Base-by-base conservation (phyloP, 2,113 vertebrate species). In the Speoplatyrhinus poulsoni region DNA sequence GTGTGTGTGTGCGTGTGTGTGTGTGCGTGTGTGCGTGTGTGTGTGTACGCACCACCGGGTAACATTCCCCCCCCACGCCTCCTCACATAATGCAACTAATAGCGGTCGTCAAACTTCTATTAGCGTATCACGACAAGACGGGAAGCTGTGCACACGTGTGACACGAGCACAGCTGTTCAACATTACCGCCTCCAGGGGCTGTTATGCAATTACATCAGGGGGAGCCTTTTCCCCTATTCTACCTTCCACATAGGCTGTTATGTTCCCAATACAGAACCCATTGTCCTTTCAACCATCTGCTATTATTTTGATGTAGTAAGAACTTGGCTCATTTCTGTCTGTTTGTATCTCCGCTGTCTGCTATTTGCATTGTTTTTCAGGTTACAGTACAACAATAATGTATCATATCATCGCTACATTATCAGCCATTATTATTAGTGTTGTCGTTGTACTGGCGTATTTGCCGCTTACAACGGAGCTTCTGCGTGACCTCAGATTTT, bases 91-190 rank as follows among this genome's bases (percentile, higher is more conserved):
- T 17, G 12, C 16, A 1, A 8, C 8, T 62, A 1, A 12, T 6
- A 7, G 16, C 16, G 12, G 9, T 50, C 49, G 46, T 19, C 12
- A 3, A 12, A n/a, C 46, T 33, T n/a, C 17, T 6, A n/a, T 57
- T 68, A 49, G 17, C 33, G 13, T 15, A 58, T 63, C 8, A 56
- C 11, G 49, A 19, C 36, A n/a, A 12, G 12, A 17, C 17, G 46
- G 17, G 53, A 33, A n/a, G 15, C 7, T 1, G 33, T 70, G 74
- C 48, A 61, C 64, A 79, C 63, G 41, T 68, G 69, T 54, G 63
- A 16, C 64, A 46, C 32, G 56, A 60, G 13, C 63, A 63, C 83
- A 85, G 77, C 80, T 82, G 83, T 58, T 70, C 10, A 41, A 46
- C 63, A 65, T 80, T 80, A 82, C 32, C 3, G 15, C 32, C 50